phyloP scores from a whole-genome alignment of 2,113 vertebrate genomes.

The Sorex fumeus region DNA sequence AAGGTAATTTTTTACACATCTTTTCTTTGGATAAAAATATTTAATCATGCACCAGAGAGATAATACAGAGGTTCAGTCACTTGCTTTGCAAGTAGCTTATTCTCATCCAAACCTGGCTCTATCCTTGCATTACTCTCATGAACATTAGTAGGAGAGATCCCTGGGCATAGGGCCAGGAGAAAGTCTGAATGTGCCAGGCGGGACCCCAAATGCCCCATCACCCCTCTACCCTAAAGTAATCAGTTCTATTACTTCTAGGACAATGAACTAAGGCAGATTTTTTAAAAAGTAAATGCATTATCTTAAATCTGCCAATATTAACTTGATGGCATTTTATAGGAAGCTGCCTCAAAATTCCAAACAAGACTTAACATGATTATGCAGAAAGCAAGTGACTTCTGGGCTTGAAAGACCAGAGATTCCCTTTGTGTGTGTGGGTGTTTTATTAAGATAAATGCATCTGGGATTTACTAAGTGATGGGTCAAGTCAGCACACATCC shows the following conservation, averaged over 20 bases:
- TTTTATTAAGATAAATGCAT: conserved; percentile 60
- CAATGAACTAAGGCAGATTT: neutral
- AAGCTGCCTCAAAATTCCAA: conserved; percentile 55
- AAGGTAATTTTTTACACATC: neutral
- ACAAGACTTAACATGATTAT: conserved; percentile 51
- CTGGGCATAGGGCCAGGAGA: no score
- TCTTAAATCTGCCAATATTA: conserved; percentile 1
- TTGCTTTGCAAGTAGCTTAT: no score
- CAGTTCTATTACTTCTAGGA: conserved; percentile 12
- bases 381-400: neutral
- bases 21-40: neutral
- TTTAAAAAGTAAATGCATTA: neutral
- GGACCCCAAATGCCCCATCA: no score
- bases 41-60: neutral
- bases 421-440: conserved; percentile 6
- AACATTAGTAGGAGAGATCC: no score
- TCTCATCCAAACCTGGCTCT: no score
- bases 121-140: no score
- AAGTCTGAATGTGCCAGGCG: no score
- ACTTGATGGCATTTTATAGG: conserved; percentile 20
- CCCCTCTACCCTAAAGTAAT: no score
- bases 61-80: no score
- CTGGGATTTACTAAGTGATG: conserved; percentile 45
- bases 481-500: conserved; percentile 46
- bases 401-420: conserved; percentile 40